Evolutionary conservation across 1,140 invertebrate genomes (phyloP).

Genomic region (Magallana ariakensis): DNA sequence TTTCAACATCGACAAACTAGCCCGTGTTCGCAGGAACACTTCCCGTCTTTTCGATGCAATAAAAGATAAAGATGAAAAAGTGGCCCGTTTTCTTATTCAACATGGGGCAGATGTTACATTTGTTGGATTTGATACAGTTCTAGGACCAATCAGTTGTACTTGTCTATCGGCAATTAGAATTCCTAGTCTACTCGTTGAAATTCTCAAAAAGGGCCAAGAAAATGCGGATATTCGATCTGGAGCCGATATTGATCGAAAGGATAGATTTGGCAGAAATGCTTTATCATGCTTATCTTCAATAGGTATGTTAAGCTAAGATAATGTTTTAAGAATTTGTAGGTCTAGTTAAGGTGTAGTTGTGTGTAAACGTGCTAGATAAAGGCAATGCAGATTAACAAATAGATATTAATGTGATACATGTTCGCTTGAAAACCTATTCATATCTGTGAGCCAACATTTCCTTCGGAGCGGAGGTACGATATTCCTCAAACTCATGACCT

Average conservation of each 20-base stretch:
- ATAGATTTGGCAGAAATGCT: neutral
- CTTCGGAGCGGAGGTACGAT: too few relatives aligned
- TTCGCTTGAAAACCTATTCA: too few relatives aligned
- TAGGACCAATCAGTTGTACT: slow-evolving; percentile 7
- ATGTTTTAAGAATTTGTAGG: too few relatives aligned
- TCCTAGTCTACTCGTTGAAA: neutral
- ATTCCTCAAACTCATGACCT: too few relatives aligned
- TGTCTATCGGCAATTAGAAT: neutral
- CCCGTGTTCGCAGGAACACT: neutral
- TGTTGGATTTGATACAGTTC: neutral
- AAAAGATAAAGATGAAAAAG: neutral
- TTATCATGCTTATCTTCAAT: neutral
- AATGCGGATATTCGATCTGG: neutral
- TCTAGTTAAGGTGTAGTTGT: too few relatives aligned
- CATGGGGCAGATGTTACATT: neutral
- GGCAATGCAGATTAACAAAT: too few relatives aligned
- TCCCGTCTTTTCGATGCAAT: neutral
- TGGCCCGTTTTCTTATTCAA: neutral
- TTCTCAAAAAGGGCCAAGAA: neutral
- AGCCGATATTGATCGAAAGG: neutral
- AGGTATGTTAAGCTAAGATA: neutral
- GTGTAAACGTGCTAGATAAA: too few relatives aligned
- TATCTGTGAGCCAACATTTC: too few relatives aligned
- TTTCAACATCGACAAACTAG: neutral
- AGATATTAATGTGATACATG: too few relatives aligned